phyloP scores from a whole-genome alignment of 2,797 vertebrate species.

The Spondyliosoma cantharus region DNA sequence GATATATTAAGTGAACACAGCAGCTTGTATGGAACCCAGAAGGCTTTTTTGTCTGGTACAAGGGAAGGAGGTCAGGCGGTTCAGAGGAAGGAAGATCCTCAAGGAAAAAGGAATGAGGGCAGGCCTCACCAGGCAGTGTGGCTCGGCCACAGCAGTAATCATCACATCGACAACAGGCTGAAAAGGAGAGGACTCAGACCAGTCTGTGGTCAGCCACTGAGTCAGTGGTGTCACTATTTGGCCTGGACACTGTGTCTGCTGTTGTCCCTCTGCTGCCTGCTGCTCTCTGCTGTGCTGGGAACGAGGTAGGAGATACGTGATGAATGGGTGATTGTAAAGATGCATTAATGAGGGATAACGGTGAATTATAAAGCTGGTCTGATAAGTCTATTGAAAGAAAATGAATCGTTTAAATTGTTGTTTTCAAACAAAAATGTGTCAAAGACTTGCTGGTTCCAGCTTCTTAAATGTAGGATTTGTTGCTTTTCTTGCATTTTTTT shows the following conservation, averaged over 20 bases:
- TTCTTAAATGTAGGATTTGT: too few relatives aligned
- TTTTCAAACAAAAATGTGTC: too few relatives aligned
- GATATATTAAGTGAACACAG: constrained; percentile 15
- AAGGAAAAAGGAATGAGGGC: constrained; percentile 39
- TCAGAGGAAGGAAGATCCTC: neutral
- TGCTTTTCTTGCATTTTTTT: too few relatives aligned
- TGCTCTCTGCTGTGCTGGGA: constrained; percentile 79
- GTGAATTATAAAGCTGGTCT: too few relatives aligned
- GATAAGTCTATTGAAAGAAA: too few relatives aligned
- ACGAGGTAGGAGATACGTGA: constrained; percentile 74
- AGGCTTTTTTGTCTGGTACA: neutral
- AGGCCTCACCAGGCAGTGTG: neutral
- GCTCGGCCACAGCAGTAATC: constrained; percentile 11
- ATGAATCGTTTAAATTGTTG: too few relatives aligned
- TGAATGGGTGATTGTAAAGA: neutral
- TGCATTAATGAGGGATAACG: neutral
- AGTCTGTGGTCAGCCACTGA: too few relatives aligned
- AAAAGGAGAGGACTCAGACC: neutral
- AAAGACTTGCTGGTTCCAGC: too few relatives aligned
- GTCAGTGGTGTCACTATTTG: constrained; percentile 64
- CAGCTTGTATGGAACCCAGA: constrained; percentile 4
- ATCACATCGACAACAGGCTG: neutral
- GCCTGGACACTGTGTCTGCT: constrained; percentile 81
- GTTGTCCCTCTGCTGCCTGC: constrained; percentile 68
- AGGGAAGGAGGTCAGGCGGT: neutral